phyloP scores from a whole-genome alignment of 2,888 invertebrate species.

The Tenthredo notha region DNA sequence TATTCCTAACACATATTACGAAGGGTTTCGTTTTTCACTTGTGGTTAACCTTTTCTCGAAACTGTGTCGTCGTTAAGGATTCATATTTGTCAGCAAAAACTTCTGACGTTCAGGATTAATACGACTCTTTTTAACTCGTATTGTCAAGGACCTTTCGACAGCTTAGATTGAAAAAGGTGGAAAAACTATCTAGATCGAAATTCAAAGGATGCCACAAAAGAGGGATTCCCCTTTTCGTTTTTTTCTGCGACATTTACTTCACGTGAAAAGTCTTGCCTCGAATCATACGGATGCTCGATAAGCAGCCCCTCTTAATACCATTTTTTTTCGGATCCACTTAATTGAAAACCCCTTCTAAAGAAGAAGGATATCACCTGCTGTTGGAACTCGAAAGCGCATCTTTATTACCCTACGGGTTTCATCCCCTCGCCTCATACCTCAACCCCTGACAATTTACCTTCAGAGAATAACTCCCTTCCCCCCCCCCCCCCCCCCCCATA shows the following conservation, averaged over 20 bases:
- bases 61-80: background rate
- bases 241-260: background rate
- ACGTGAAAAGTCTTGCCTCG: background rate
- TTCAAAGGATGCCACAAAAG: background rate
- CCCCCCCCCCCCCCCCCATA: too few relatives aligned
- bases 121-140: background rate
- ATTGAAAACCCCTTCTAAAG: background rate
- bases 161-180: background rate
- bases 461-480: background rate
- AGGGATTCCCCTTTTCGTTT: background rate
- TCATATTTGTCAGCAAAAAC: background rate
- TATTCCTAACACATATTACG: background rate
- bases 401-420: background rate
- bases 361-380: background rate
- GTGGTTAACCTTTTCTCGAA: background rate
- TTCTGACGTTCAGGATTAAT: background rate
- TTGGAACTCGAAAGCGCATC: background rate
- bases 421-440: background rate
- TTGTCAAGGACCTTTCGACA: background rate
- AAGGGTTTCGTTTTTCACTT: background rate
- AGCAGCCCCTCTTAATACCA: too few relatives aligned
- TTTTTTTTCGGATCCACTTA: background rate
- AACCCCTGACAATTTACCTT: background rate
- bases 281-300: background rate
- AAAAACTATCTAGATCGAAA: background rate